Percentiles rank a stretch among this genome's conserved stretches.
Conservation (phyloP, 2,797 vertebrate genomes). For the Intellagama lesueurii region DNA sequence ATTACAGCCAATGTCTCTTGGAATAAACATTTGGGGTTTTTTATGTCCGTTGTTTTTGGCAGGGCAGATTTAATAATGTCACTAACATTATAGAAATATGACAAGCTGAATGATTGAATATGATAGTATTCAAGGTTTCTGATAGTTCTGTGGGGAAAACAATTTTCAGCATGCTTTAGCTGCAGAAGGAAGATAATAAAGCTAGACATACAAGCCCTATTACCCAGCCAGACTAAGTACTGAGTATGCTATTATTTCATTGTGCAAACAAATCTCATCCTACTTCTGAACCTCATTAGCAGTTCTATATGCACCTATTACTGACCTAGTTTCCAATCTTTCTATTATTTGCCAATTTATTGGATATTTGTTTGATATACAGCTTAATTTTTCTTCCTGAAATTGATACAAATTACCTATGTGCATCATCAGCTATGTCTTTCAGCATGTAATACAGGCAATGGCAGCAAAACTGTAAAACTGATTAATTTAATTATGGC, state of each 20-base stretch:
- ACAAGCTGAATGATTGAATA: conserved; percentile 49
- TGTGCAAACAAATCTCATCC: neutral
- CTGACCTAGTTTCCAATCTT: neutral
- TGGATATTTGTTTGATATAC: neutral
- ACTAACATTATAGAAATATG: conserved; percentile 40
- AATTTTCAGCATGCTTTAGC: neutral
- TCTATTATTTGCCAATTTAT: neutral
- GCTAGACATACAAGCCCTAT: conserved; percentile 15
- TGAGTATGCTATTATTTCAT: conserved; percentile 6
- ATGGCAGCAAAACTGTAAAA: conserved; percentile 4
- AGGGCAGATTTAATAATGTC: conserved; percentile 40
- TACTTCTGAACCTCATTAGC: neutral
- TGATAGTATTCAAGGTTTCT: conserved; percentile 26
- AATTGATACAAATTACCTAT: conserved; percentile 6
- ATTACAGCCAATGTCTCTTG: neutral
- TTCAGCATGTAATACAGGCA: conserved; percentile 6
- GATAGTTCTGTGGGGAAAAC: conserved; percentile 1
- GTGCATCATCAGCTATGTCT: conserved; percentile 8
- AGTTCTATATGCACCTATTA: neutral
- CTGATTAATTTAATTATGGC: conserved; percentile 17
- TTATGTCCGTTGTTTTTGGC: conserved; percentile 57
- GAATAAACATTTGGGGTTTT: conserved; percentile 7
- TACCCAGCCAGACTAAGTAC: neutral
- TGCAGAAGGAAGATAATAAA: conserved; percentile 22
- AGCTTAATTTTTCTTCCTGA: conserved; percentile 1